Base-by-base conservation (phyloP, 2,797 vertebrate genomes). In the Loriculus beryllinus region DNA sequence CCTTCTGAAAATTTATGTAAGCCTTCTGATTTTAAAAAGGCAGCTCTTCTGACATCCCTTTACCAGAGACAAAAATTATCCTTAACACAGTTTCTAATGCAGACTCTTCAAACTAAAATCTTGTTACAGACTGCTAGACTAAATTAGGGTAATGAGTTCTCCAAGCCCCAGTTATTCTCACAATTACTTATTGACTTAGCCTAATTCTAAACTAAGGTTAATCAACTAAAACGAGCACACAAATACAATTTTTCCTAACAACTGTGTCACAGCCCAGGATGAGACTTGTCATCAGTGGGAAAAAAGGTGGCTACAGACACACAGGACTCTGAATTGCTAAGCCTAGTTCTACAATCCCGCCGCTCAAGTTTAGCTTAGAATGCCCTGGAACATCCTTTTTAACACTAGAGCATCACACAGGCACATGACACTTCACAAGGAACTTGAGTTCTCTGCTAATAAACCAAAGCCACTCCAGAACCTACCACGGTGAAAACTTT, bases 161-260 rank as follows among this genome's bases (percentile, higher is more conserved):
- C 82, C 35, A 74, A 85, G 89, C 33, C 42, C 48, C 59, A 49
- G 42, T 82, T 88, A 88, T 52, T 87, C 70, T 48, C 47, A 77
- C 67, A 67, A 80, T 91, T 80, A 82, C 67, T 85, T 95, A 89
- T 45, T 87, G 71, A 85, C 29, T 87, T 87, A 77, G 31, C 64
- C 47, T 77, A 33, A 70, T 89, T 87, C 64, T 77, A 71, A 91
- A 68, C 56, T 68, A 57, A 95, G 76, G 57, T 83, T 91, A 86
- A 94, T 68, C 54, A 86, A 86, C 42, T 69, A 67, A 72, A 64
- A 89, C 33, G 15, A 86, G 14, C 47, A n/a, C 5, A 0, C 54
- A 88, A 90, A 90, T 82, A 11, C 14, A 43, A 59, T 65, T 89
- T 85, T 92, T 28, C 19, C 28, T 59, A 57, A 25, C 35, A 65